These are phyloP conservation scores for Julus scandinavius DNA, from an alignment of 2,888 invertebrate genomes.

Conservation along the genomic window DNA sequence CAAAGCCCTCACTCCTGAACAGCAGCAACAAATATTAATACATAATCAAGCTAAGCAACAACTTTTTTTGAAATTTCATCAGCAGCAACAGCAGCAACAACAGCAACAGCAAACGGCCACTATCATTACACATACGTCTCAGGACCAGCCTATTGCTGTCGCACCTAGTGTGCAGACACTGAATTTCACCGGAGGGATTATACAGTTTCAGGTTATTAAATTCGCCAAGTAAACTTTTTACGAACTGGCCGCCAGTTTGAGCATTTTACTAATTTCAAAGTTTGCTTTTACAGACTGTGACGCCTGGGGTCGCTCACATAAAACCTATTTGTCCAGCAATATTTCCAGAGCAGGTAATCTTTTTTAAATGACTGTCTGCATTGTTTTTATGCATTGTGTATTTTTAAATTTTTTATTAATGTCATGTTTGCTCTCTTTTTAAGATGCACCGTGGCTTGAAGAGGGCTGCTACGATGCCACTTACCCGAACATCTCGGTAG, in stretches of 20 bases:
- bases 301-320: constrained; percentile 14
- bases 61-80: constrained; percentile 60
- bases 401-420: background rate
- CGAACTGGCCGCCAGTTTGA: background rate
- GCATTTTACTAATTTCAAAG: background rate
- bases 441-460: constrained; percentile 64
- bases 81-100: constrained; percentile 58
- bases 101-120: constrained; percentile 58
- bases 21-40: constrained; percentile 61
- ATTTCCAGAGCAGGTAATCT: constrained; percentile 52
- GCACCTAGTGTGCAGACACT: constrained; percentile 46
- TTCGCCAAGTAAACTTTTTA: background rate
- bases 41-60: constrained; percentile 60
- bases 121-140: constrained; percentile 43
- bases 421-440: background rate
- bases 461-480: constrained; percentile 65
- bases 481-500: constrained; percentile 58
- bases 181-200: constrained; percentile 53
- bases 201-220: constrained; percentile 57
- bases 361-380: background rate
- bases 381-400: no score
- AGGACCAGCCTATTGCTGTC: constrained; percentile 48
- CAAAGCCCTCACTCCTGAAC: constrained; percentile 63
- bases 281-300: constrained; percentile 12
- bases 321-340: constrained; percentile 40